Evolutionary conservation across 2,888 invertebrate species (phyloP).

Genomic region (Entomobrya proxima): DNA sequence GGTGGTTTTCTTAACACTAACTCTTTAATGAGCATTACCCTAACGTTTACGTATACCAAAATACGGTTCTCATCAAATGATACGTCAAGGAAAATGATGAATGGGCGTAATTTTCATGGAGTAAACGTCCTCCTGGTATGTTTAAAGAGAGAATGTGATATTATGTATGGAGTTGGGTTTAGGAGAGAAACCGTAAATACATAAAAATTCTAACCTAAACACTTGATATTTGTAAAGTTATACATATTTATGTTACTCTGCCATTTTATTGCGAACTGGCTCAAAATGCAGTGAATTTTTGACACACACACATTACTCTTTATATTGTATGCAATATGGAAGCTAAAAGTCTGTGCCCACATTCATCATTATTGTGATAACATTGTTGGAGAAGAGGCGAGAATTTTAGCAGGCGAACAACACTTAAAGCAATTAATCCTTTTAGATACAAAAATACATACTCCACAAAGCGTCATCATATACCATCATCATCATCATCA

Average conservation of each 20-base stretch:
- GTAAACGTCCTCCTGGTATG: conserved; percentile 48
- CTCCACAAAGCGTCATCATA: neutral
- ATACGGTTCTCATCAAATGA: conserved; percentile 58
- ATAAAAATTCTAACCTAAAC: conserved; percentile 19
- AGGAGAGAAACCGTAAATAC: conserved; percentile 41
- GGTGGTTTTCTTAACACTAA: neutral
- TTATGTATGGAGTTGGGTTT: neutral
- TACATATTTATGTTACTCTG: neutral
- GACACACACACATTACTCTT: conserved; percentile 22
- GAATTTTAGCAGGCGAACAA: conserved; percentile 35
- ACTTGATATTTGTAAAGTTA: neutral
- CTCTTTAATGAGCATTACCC: conserved; percentile 29
- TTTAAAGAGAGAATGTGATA: conserved; percentile 24
- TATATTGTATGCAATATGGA: conserved; percentile 31
- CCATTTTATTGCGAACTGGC: neutral
- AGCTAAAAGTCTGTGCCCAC: conserved; percentile 22
- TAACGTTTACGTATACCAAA: neutral
- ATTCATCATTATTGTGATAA: conserved; percentile 39
- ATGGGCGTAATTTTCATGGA: conserved; percentile 63
- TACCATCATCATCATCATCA: neutral
- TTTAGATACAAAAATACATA: conserved; percentile 1
- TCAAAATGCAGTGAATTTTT: neutral
- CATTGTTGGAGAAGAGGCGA: conserved; percentile 12
- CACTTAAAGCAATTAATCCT: conserved; percentile 45
- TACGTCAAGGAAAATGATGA: conserved; percentile 66